Base-by-base conservation (phyloP, 1,140 invertebrate genomes). In the Charaxes varanes region DNA sequence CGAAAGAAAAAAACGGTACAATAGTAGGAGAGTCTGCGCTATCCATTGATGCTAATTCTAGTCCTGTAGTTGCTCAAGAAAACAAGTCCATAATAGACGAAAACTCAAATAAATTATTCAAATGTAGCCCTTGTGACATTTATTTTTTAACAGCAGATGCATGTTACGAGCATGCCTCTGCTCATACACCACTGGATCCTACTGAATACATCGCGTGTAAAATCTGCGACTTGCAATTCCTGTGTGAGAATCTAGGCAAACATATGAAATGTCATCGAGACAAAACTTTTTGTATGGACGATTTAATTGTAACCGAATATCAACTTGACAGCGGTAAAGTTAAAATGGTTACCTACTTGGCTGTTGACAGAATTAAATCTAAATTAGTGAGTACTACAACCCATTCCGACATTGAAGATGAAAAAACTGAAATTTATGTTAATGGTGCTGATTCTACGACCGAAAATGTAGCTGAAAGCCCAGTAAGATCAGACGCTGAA, bases 161-260 rank as follows among this genome's bases (percentile, higher is more conserved):
- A 11, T 63, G 58, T 18, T 24, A 26, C 6, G 38, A 61, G 2
- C 61, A 63, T 8, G 34, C 43, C 1, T 15, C 21, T 2, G 32
- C 38, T 1, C 57, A 63, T 4, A 24, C 5, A 6, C 4, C 16
- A 0, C 19, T 63, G 12, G 61, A 60, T 14, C 44, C 50, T 0
- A 57, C 57, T 0, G 57, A 60, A 8, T 63, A 52, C 30, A 63
- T 60, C 6, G 51, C 44, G 3, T 63, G 61, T 6, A 63, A 63
- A 23, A 45, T 63, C 8, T 63, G 61, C 28, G 51, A 61, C 6
- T 23, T 63, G 8, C 57, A 63, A 28, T 52, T 63, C 11, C 24
- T 52, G 0, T 54, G 50, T 14, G 53, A 60, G 28, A 41, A 49
- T 6, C 24, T 63, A 0, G 61, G 49, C 1, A 18, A 24, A 3